phyloP scores from a whole-genome alignment of 2,888 invertebrate species.

The Argyra leucocephala region DNA sequence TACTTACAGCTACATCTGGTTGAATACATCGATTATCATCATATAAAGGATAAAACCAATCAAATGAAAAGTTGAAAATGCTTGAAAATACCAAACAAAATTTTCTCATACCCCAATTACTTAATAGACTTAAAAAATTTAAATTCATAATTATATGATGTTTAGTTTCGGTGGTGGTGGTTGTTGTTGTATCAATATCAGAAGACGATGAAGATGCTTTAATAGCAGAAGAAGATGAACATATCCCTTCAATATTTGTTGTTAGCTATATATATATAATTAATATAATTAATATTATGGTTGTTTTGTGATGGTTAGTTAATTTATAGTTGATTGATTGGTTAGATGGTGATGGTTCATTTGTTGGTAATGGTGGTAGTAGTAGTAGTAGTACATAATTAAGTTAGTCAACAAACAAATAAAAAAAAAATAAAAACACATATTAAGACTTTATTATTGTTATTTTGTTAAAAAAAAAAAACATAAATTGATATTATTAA shows the following conservation, averaged over 20 bases:
- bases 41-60: slow-evolving; percentile 1
- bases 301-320: neutral
- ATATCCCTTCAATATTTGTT: neutral
- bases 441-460: too few relatives aligned
- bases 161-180: neutral
- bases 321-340: neutral
- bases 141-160: neutral
- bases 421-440: neutral
- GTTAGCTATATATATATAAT: neutral
- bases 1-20: neutral
- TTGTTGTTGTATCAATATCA: neutral
- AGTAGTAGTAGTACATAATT: neutral
- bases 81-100: neutral
- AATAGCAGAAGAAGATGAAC: neutral
- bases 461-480: too few relatives aligned
- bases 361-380: neutral
- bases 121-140: neutral
- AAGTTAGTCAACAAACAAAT: neutral
- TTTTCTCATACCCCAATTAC: neutral
- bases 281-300: too few relatives aligned
- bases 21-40: neutral
- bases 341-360: neutral
- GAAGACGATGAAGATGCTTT: neutral
- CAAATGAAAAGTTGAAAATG: slow-evolving; percentile 3
- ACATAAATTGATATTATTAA: too few relatives aligned